Percentiles rank a stretch among this genome's conserved stretches.
Conservation (phyloP, 2,797 vertebrate species). For the Myiotriccus ornatus region DNA sequence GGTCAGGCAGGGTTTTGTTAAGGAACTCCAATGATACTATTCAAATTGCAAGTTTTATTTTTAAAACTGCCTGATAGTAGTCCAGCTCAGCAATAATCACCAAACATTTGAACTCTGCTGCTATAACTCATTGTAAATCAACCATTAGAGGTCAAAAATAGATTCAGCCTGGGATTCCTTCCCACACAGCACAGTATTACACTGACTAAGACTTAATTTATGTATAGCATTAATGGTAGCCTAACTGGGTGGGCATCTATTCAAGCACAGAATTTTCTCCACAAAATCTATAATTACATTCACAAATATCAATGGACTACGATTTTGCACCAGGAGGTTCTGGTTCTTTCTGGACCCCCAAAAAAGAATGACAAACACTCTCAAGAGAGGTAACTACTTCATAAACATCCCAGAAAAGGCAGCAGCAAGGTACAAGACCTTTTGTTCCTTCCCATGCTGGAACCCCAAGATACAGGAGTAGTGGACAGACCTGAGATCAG, state of each 20-base stretch:
- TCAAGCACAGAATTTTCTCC: background rate
- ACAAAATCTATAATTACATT: background rate
- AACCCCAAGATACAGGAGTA: background rate
- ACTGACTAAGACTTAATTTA: background rate
- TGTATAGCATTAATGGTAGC: background rate
- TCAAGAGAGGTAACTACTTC: background rate
- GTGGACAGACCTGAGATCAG: background rate
- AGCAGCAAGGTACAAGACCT: background rate
- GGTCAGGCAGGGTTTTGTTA: background rate
- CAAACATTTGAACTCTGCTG: background rate
- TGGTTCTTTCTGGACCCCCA: background rate
- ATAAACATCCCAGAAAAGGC: background rate
- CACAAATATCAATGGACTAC: background rate
- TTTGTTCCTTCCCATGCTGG: background rate
- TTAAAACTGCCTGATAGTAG: background rate
- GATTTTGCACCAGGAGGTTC: background rate
- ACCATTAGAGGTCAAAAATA: background rate
- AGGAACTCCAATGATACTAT: background rate
- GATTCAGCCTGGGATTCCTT: background rate
- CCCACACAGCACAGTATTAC: background rate
- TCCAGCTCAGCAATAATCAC: constrained; percentile 6
- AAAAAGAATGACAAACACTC: background rate
- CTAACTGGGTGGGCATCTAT: background rate
- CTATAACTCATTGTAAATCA: background rate
- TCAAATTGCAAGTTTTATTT: background rate